Conservation (phyloP, 2,888 invertebrate species). For the Ectropis crepuscularia region DNA sequence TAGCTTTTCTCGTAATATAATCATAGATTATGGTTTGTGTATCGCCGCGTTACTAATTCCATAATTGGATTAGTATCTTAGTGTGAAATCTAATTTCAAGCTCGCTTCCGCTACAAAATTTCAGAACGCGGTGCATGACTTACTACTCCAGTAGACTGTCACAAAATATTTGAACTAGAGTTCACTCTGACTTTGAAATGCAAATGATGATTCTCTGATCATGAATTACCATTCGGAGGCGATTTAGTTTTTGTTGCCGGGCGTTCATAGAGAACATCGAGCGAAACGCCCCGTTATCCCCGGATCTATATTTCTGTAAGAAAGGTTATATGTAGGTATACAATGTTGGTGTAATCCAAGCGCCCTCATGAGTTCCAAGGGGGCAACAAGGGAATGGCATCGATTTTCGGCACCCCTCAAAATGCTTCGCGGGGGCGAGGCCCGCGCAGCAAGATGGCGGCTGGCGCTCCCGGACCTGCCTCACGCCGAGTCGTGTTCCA, state of each 20-base stretch:
- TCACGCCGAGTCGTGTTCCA: slow-evolving; percentile 72
- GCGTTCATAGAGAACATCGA: not conserved
- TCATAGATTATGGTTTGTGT: slow-evolving; percentile 3
- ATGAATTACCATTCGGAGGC: not conserved
- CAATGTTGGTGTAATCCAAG: slow-evolving; percentile 56
- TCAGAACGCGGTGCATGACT: slow-evolving; percentile 2
- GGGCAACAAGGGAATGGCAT: slow-evolving; percentile 75
- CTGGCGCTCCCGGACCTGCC: slow-evolving; percentile 71
- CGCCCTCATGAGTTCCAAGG: slow-evolving; percentile 67
- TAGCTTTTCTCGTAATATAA: not conserved
- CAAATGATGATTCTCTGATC: not conserved
- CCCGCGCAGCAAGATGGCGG: slow-evolving; percentile 74
- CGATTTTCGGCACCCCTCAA: slow-evolving; percentile 81
- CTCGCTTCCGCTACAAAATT: slow-evolving; percentile 16
- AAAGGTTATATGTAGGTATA: slow-evolving; percentile 51
- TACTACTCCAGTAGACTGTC: not conserved
- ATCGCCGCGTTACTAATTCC: slow-evolving; percentile 15
- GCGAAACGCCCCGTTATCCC: slow-evolving; percentile 6
- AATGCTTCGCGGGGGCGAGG: slow-evolving; percentile 68
- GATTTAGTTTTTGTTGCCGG: not conserved
- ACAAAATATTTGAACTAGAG: not conserved
- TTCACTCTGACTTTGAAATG: not conserved
- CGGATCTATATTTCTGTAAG: slow-evolving; percentile 30
- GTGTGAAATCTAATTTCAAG: slow-evolving; percentile 19
- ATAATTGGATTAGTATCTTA: slow-evolving; percentile 18